Percentiles rank a stretch among this genome's conserved stretches.
These are phyloP conservation scores for Callorhinus ursinus DNA, from an alignment of 2,113 vertebrate genomes.

Conservation along the genomic window DNA sequence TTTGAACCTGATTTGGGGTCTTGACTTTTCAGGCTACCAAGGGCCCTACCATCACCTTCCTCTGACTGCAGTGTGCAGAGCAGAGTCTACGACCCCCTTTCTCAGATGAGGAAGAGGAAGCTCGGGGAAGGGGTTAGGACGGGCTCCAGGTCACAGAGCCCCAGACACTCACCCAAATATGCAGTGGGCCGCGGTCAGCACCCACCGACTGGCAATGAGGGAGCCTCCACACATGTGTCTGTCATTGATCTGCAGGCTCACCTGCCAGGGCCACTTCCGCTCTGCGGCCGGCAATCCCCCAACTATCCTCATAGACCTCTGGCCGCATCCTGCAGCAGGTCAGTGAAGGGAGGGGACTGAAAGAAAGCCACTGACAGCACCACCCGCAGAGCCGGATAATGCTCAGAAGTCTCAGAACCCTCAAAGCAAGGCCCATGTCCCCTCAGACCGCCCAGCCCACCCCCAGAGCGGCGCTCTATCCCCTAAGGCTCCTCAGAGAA, in stretches of 20 bases:
- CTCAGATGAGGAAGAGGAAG: not conserved
- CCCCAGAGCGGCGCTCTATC: not conserved
- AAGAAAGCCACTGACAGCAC: not conserved
- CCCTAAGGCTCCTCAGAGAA: not conserved
- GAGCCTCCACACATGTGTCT: conserved; percentile 85
- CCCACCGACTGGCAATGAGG: conserved; percentile 82
- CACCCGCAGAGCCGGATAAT: too few species aligned
- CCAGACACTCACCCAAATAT: conserved; percentile 61
- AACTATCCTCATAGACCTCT: not conserved
- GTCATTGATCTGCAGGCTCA: conserved; percentile 81
- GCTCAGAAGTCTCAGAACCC: not conserved
- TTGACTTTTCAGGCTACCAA: not conserved
- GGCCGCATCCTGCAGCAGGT: conserved; percentile 48
- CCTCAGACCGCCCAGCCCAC: not conserved
- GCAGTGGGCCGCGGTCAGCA: conserved; percentile 82
- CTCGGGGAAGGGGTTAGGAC: not conserved
- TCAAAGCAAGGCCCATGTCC: not conserved
- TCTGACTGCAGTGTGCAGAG: not conserved
- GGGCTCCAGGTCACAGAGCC: not conserved
- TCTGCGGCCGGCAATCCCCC: not conserved
- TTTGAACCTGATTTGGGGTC: not conserved
- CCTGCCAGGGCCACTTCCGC: conserved; percentile 88
- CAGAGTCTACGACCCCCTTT: not conserved
- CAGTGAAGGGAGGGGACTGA: not conserved
- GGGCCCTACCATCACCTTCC: not conserved